A percentile compares a stretch with the other conserved stretches of the same genome.
Evolutionary conservation across 2,888 invertebrate species (phyloP).

Genomic region (Hesperia comma): DNA sequence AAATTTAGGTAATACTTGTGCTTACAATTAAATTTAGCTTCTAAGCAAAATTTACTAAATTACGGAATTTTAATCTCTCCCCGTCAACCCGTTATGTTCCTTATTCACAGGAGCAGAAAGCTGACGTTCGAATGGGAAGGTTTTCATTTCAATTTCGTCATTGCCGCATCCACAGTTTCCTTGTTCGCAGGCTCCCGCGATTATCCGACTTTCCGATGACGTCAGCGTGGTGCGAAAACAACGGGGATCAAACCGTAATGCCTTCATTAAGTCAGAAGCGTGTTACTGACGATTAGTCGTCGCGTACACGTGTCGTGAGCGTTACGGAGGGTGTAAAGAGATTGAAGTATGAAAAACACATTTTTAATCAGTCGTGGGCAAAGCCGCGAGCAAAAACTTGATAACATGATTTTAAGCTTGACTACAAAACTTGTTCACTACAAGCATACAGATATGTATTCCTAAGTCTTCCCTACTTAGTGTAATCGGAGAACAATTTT

Average conservation of each 20-base stretch:
- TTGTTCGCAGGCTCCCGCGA: constrained; percentile 4
- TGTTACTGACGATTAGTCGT: constrained; percentile 25
- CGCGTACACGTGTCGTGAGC: neutral
- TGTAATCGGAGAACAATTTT: no score
- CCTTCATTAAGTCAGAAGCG: constrained; percentile 30
- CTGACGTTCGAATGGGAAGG: no score
- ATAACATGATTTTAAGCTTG: neutral
- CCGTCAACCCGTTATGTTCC: no score
- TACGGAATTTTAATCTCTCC: no score
- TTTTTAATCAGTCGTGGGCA: no score
- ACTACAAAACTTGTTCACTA: neutral
- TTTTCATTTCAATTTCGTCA: no score
- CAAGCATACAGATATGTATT: neutral
- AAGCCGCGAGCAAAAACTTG: no score
- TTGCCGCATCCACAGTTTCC: constrained; percentile 16
- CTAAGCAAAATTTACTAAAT: no score
- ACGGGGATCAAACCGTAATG: constrained; percentile 34
- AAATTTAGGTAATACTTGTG: no score
- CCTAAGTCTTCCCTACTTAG: no score
- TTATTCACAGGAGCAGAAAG: no score
- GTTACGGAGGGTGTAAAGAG: neutral
- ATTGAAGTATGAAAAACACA: neutral
- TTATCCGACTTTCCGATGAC: constrained; percentile 33
- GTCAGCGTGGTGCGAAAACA: constrained; percentile 30
- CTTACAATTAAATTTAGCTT: no score